Conservation (phyloP, 2,113 vertebrate genomes). For the Candoia aspera region DNA sequence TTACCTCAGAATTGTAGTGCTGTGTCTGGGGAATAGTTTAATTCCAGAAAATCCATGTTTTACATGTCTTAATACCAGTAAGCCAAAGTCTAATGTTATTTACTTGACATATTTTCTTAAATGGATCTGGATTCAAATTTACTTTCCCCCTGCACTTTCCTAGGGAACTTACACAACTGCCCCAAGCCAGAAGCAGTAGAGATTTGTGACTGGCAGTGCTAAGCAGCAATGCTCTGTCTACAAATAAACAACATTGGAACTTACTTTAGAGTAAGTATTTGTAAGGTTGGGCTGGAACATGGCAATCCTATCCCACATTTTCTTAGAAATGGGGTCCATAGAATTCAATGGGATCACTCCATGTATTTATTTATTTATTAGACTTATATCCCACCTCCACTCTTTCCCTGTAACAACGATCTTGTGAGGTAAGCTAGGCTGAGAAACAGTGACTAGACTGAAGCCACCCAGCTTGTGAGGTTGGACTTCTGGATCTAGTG, state of each 20-base stretch:
- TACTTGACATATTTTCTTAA: not conserved
- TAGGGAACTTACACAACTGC: not conserved
- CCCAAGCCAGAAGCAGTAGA: not conserved
- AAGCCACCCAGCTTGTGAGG: not conserved
- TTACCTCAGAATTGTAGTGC: not conserved
- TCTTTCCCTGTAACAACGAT: not conserved
- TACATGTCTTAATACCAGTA: not conserved
- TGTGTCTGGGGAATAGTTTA: not conserved
- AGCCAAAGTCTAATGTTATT: not conserved
- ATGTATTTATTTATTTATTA: not conserved
- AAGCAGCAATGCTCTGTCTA: not conserved
- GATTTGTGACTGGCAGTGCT: too few species aligned
- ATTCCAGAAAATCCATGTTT: slow-evolving; percentile 10
- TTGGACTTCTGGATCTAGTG: not conserved
- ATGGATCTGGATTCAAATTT: not conserved
- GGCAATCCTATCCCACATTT: not conserved
- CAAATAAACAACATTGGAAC: not conserved
- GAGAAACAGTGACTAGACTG: not conserved
- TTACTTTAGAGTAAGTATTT: not conserved
- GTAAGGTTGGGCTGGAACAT: not conserved
- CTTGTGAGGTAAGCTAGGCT: not conserved
- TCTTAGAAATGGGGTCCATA: not conserved
- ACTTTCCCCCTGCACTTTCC: not conserved
- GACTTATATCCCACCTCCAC: not conserved
- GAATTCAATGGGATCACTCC: not conserved